A percentile compares a stretch with the other conserved stretches of the same genome.
Conservation (phyloP, 2,888 invertebrate genomes). For the Drosophila ezoana region DNA sequence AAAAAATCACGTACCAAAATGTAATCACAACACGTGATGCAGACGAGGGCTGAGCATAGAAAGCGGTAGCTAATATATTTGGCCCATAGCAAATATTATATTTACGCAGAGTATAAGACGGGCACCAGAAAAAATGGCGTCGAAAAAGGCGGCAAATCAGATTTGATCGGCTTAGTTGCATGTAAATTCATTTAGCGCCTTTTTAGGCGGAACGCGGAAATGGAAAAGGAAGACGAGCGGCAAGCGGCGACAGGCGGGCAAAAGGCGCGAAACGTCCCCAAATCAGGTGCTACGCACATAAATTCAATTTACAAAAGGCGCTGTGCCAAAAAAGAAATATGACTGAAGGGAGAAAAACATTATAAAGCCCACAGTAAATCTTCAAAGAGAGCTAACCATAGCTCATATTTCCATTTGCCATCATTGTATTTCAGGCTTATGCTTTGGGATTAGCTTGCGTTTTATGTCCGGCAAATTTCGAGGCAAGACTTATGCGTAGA, state of each 20-base stretch:
- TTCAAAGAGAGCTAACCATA: conserved; percentile 34
- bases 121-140: conserved; percentile 1
- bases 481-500: not conserved
- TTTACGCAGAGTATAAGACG: conserved; percentile 28
- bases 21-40: conserved; percentile 44
- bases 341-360: not conserved
- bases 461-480: conserved; percentile 10
- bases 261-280: conserved; percentile 7
- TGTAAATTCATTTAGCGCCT: conserved; percentile 65
- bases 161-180: conserved; percentile 72
- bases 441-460: conserved; percentile 20
- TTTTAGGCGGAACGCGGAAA: conserved; percentile 51
- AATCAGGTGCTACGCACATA: conserved; percentile 48
- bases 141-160: conserved; percentile 52
- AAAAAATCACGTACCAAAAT: conserved; percentile 61
- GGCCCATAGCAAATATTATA: conserved; percentile 28
- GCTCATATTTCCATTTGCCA: conserved; percentile 40
- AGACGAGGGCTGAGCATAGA: conserved; percentile 2
- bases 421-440: conserved; percentile 40
- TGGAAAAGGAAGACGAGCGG: conserved; percentile 13
- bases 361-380: conserved; percentile 29
- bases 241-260: not conserved
- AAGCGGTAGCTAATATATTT: conserved; percentile 30
- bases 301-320: conserved; percentile 47
- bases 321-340: conserved; percentile 17